Conservation (phyloP, 1,140 invertebrate species). For the Ceratoteleas bidentatus region DNA sequence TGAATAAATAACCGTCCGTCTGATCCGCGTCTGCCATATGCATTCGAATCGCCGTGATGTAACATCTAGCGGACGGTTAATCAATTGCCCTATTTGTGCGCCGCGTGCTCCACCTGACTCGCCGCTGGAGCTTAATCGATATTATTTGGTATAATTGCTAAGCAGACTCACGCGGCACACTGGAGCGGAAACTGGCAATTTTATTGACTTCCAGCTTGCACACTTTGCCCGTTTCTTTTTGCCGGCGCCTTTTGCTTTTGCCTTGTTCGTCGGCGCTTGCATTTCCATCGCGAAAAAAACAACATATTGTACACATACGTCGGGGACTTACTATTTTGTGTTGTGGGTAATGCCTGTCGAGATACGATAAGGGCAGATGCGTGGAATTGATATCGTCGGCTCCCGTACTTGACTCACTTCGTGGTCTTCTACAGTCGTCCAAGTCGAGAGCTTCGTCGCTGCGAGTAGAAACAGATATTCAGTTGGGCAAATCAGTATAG, state of each 20-base stretch:
- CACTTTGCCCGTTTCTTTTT: not conserved
- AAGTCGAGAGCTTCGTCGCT: slow-evolving; percentile 85
- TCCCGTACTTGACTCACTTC: slow-evolving; percentile 88
- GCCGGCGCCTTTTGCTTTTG: not conserved
- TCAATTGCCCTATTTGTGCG: slow-evolving; percentile 67
- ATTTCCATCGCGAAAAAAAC: slow-evolving; percentile 3
- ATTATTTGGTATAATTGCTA: slow-evolving; percentile 65
- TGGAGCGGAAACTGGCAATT: slow-evolving; percentile 47
- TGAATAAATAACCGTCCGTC: slow-evolving; percentile 60
- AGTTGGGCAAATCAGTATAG: slow-evolving; percentile 10
- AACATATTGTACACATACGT: slow-evolving; percentile 34
- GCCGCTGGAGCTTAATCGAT: slow-evolving; percentile 57
- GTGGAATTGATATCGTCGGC: slow-evolving; percentile 88
- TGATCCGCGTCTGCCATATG: slow-evolving; percentile 47
- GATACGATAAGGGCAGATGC: slow-evolving; percentile 83
- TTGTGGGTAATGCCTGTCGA: slow-evolving; percentile 79
- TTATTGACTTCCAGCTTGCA: slow-evolving; percentile 21
- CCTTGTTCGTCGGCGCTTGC: not conserved
- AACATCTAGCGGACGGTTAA: slow-evolving; percentile 62
- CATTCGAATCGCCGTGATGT: slow-evolving; percentile 55
- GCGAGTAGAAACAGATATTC: slow-evolving; percentile 19
- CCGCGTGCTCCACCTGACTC: slow-evolving; percentile 45
- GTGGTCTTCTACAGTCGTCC: slow-evolving; percentile 85
- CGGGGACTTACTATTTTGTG: slow-evolving; percentile 75
- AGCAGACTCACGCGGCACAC: slow-evolving; percentile 36